phyloP scores from a whole-genome alignment of 1,140 invertebrate species.

The roundworm (Caenorhabditis elegans) region WBcel235 BX284603.4:1515501-1516000 shows the following conservation, averaged over 20 bases:
- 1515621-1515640: constrained; percentile 29
- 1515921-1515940: too few relatives aligned
- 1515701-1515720: too few relatives aligned
- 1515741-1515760: constrained; percentile 53
- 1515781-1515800: constrained; percentile 55
- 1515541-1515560: too few relatives aligned
- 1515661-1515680: too few relatives aligned
- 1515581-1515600: constrained; percentile 55
- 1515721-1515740: constrained; percentile 23
- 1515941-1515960: too few relatives aligned
- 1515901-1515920: constrained; percentile 31
- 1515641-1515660: not conserved
- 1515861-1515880: not conserved
- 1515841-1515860: constrained; percentile 2
- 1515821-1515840: constrained; percentile 36
- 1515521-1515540: too few relatives aligned
- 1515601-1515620: constrained; percentile 59
- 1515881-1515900: constrained; percentile 16
- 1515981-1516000: too few relatives aligned
- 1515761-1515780: constrained; percentile 57
- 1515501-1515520: too few relatives aligned
- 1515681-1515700: too few relatives aligned
- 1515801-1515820: constrained; percentile 46
- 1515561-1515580: constrained; percentile 79
- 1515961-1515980: too few relatives aligned